These are phyloP conservation scores for Labia minor DNA, from an alignment of 2,888 invertebrate species.

Conservation along the genomic window DNA sequence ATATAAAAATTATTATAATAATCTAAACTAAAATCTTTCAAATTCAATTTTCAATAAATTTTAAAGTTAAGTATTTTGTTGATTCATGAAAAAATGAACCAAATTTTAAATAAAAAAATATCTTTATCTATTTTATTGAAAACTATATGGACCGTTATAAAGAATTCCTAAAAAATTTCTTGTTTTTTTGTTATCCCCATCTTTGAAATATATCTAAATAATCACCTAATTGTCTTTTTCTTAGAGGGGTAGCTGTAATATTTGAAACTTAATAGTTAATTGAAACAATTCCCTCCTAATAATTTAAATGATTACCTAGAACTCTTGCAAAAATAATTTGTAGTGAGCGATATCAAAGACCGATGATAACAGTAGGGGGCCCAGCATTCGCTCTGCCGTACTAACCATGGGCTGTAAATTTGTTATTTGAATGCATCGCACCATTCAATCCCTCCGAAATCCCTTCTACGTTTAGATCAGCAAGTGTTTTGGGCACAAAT, in stretches of 20 bases:
- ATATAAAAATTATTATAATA: too few relatives aligned
- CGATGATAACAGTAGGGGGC: slow-evolving; percentile 13
- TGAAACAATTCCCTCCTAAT: background rate
- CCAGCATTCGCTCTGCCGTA: slow-evolving; percentile 24
- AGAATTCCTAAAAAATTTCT: too few relatives aligned
- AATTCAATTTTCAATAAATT: too few relatives aligned
- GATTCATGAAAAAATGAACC: too few relatives aligned
- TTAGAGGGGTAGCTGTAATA: background rate
- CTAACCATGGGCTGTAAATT: slow-evolving; percentile 27
- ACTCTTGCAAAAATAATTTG: slow-evolving; percentile 8
- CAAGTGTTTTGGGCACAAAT: slow-evolving; percentile 82
- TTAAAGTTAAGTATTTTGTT: too few relatives aligned
- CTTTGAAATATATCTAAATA: too few relatives aligned
- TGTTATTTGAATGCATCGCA: slow-evolving; percentile 41
- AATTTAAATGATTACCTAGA: slow-evolving; percentile 7
- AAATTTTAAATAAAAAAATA: too few relatives aligned
- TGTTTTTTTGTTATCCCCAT: too few relatives aligned
- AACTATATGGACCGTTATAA: too few relatives aligned
- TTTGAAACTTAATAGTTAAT: background rate
- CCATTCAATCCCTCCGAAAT: slow-evolving; percentile 53
- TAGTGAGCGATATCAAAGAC: slow-evolving; percentile 5
- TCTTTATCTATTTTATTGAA: too few relatives aligned
- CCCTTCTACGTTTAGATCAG: slow-evolving; percentile 75
- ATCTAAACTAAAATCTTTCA: too few relatives aligned
- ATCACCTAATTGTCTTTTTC: too few relatives aligned